Base-by-base conservation (phyloP, 2,888 invertebrate species). In the Gymnocheta viridis region DNA sequence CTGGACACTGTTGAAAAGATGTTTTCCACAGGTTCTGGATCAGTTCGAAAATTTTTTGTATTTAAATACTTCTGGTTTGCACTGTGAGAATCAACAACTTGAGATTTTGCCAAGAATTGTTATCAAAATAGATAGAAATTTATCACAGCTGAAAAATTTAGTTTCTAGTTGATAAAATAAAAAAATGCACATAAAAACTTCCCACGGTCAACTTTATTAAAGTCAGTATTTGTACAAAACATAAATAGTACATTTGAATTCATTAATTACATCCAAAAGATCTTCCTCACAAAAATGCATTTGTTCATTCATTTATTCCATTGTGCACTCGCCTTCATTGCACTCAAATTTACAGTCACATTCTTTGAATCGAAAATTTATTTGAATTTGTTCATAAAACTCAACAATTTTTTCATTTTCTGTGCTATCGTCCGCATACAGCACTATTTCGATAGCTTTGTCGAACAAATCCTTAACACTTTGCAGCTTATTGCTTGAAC, bases 311-410 rank as follows among this genome's bases (percentile, higher is more conserved):
- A 62, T 19, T 32, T 54, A 62, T 35, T 74, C 54, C 74, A 64
- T 51, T 27, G 0, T 6, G 32, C 64, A 74, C 6, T 54, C 64
- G 29, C 41, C 62, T 19, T 27, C 49, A 24, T 69, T 69, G 44
- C 74, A 73, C 0, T 6, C 2, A 49, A 10, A 47, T 17, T 67
- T 49, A 60, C 73, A 74, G 24, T 60, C 49, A 56, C 81, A 76
- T 6, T 47, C 32, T 22, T 81, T 74, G 67, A 83, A 83, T 51
- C 76, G 47, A 41, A 83, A 83, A 60, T 41, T 56, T 58, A 83
- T 83, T 66, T 72, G 58, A 64, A 80, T 67, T 51, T 58, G 32
- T 27, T 80, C 66, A 83, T 83, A 83, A 47, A 83, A 67, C 17
- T 80, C 47, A 0, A 83, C n/a, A 24, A 83, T 67, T 35, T 76